Percentiles rank a stretch among this genome's conserved stretches.
Conservation (phyloP, 2,113 vertebrate species). For the Caranx ignobilis region DNA sequence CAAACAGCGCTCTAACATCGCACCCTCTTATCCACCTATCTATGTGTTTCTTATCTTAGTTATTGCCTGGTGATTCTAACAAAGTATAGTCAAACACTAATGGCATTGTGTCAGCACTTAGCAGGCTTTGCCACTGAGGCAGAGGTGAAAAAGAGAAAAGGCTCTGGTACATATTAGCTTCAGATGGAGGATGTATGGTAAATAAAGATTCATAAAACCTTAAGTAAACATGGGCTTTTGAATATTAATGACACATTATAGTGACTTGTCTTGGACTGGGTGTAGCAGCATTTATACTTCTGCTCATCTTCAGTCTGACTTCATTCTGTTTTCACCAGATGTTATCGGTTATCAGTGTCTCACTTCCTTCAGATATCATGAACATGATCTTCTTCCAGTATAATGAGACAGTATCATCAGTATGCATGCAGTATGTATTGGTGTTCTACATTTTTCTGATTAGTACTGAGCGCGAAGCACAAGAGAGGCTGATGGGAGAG, state of each 20-base stretch:
- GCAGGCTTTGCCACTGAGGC: slow-evolving; percentile 1
- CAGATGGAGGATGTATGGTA: too few species aligned
- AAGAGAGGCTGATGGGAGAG: not conserved
- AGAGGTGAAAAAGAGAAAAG: not conserved
- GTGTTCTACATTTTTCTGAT: too few species aligned
- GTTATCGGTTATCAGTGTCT: not conserved
- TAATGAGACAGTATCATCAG: not conserved
- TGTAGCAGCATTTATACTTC: not conserved
- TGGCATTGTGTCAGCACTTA: slow-evolving; percentile 7
- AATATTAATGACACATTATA: not conserved
- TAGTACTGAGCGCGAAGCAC: too few species aligned
- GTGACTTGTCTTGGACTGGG: not conserved
- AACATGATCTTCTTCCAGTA: not conserved
- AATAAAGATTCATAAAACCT: not conserved
- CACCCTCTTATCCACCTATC: slow-evolving; percentile 30
- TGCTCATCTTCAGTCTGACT: not conserved
- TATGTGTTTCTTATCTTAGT: slow-evolving; percentile 50
- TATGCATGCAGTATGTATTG: not conserved
- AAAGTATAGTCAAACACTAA: slow-evolving; percentile 60
- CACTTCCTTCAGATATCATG: not conserved
- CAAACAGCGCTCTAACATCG: slow-evolving; percentile 18
- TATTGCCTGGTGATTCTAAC: slow-evolving; percentile 58
- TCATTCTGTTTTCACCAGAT: slow-evolving; percentile 6
- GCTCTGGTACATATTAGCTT: too few species aligned
- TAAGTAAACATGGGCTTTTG: slow-evolving; percentile 23